A percentile compares a stretch with the other conserved stretches of the same genome.
These are phyloP conservation scores for Seriola rivoliana DNA, from an alignment of 2,113 vertebrate species.

Conservation along the genomic window DNA sequence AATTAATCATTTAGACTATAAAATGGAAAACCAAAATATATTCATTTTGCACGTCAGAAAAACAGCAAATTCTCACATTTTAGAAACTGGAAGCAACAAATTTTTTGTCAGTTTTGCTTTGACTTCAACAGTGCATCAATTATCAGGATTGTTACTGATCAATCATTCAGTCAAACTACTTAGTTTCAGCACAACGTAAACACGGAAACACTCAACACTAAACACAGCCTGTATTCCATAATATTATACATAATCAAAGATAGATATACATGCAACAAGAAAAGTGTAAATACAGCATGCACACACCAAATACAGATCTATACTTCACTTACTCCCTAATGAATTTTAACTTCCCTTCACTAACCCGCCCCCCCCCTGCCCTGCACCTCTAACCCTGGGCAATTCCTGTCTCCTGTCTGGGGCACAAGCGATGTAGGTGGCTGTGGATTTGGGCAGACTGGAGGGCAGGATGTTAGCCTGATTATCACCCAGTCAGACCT, in stretches of 20 bases:
- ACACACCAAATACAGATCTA: neutral
- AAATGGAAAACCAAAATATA: neutral
- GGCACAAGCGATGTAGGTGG: conserved; percentile 32
- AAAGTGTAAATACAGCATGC: neutral
- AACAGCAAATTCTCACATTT: no score
- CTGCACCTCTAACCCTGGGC: conserved; percentile 42
- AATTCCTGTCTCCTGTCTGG: conserved; percentile 63
- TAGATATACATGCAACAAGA: neutral
- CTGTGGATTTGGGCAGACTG: conserved; percentile 34
- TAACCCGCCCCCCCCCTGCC: neutral
- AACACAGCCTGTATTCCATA: neutral
- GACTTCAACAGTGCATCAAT: no score
- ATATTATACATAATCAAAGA: neutral
- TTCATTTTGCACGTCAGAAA: no score
- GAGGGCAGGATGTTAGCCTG: conserved; percentile 62
- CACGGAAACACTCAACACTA: neutral
- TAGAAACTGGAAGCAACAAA: neutral
- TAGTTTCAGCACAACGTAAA: neutral
- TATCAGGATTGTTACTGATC: neutral
- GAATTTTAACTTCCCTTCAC: neutral
- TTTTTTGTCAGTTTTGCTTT: no score
- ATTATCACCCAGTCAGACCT: conserved; percentile 66
- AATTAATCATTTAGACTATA: neutral
- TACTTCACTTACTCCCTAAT: conserved; percentile 3
- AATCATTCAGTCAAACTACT: no score